Base-by-base conservation (phyloP, 2,888 invertebrate species). In the Myathropa florea region DNA sequence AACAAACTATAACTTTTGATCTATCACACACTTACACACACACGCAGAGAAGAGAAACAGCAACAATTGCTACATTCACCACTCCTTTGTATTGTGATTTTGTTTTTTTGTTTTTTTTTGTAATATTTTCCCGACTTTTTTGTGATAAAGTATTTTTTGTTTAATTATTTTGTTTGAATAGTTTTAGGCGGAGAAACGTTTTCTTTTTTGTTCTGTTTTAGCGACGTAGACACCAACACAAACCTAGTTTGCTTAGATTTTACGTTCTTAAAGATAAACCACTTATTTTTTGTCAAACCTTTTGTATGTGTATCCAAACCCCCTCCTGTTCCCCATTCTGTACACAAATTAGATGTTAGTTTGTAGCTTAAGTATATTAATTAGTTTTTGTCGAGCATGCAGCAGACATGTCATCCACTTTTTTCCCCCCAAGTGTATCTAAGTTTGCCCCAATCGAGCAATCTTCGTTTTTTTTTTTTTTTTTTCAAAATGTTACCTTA, bases 291-390 rank as follows among this genome's bases (percentile, higher is more conserved):
- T 30, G 28, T 55, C 7, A 18, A n/a, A 36, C 24, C 14, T 64
- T 39, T 28, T 36, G 9, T 57, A 46, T 46, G 46, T 46, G 46
- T 46, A 14, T 57, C 57, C 24, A 24, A 21, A 4, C 14, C 24
- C 24, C 24, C 4, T 57, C 14, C 6, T 57, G 4, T 57, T 23
- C 57, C 46, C 18, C 18, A 46, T 53, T 77, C 68, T 64, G 72
- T 72, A 80, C 81, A 81, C 84, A 85, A 85, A 85, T 85, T 85
- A 85, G 76, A 57, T 39, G 14, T 77, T 80, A 84, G 70, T 68
- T 71, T 30, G 55, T 84, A 84, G 64, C 30, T 76, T 76, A 61
- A 57, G 64, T 70, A 63, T 59, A 67, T 57, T 26, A 83, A 73
- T 72, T 75, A 79, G 39, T 63, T 70, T 71, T 76, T 75, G 55